These are phyloP conservation scores for Seira musarum DNA, from an alignment of 2,888 invertebrate species.

Conservation along the genomic window DNA sequence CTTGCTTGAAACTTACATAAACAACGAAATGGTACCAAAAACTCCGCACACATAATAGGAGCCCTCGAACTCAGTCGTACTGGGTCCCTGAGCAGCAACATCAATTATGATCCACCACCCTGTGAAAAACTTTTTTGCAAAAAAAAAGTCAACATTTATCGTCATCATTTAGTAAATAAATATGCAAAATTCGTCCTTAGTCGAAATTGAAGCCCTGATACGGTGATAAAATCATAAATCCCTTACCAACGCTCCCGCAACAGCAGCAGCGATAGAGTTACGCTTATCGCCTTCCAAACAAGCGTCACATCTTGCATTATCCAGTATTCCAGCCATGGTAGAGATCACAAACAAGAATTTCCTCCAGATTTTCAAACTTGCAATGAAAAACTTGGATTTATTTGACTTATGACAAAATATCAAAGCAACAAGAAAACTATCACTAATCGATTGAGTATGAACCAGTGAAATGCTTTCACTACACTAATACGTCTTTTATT, in stretches of 20 bases:
- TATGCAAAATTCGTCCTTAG: too few relatives aligned
- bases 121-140: slow-evolving; percentile 84
- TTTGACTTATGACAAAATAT: too few relatives aligned
- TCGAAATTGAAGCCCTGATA: too few relatives aligned
- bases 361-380: slow-evolving; percentile 11
- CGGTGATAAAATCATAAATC: slow-evolving; percentile 4
- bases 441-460: too few relatives aligned
- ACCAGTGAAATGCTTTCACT: too few relatives aligned
- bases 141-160: background rate
- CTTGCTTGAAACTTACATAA: slow-evolving; percentile 91
- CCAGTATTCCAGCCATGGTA: slow-evolving; percentile 78
- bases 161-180: background rate
- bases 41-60: slow-evolving; percentile 94
- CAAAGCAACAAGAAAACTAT: too few relatives aligned
- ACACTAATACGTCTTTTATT: too few relatives aligned
- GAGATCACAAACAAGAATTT: too few relatives aligned
- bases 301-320: slow-evolving; percentile 80
- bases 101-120: slow-evolving; percentile 99
- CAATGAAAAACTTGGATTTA: too few relatives aligned
- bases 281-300: slow-evolving; percentile 87
- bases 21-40: slow-evolving; percentile 92
- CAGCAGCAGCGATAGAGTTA: slow-evolving; percentile 88
- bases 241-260: slow-evolving; percentile 89
- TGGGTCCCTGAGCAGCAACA: slow-evolving; percentile 80
- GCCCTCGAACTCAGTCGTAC: slow-evolving; percentile 73